Evolutionary conservation across 2,113 vertebrate species (phyloP), one percentile per base, ranked within the genome.

Genomic region (Cranoglanis bouderius): DNA sequence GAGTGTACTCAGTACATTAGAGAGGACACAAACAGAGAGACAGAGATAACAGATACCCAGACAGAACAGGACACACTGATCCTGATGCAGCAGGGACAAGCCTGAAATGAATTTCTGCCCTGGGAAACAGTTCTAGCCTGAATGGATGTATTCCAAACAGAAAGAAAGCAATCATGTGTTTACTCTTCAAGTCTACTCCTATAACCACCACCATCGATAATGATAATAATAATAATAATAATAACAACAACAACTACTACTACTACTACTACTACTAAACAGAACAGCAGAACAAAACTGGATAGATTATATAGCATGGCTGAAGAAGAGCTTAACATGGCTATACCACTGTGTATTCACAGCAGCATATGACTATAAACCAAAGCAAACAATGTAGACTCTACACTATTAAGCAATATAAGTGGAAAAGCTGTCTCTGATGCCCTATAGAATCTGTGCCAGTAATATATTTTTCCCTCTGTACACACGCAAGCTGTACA

Each of bases 21-120:
- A 21, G 72, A 59, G 35, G 26, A 63, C 61, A 38, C 40, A 38
- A 46, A 51, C 63, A 53, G 46, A 85, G 38, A n/a, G 12, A 49
- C 29, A 8, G 77, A 53, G 78, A 82, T 57, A 82, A 59, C 80
- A 82, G 19, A 67, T 49, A n/a, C 40, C 24, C 26, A 3, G 40
- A 51, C 43, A 70, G 83, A 70, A 85, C 82, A 67, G 82, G 82
- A 84, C 83, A 84, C 83, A 9, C 83, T 65, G 83, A 67, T 67
- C 82, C 61, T 43, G 24, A 65, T 21, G 6, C 59, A 65, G 38
- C 38, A 84, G 57, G 29, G 46, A 61, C 35, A 13, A 46, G 82
- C 7, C 29, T 65, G 49, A 16, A 59, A 83, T 84, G 29, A 32
- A 46, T 75, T 24, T 46, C 43, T 78, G 75, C 75, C 6, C 6